Base-by-base conservation (phyloP, 2,113 vertebrate genomes). In the Marmota monax region DNA sequence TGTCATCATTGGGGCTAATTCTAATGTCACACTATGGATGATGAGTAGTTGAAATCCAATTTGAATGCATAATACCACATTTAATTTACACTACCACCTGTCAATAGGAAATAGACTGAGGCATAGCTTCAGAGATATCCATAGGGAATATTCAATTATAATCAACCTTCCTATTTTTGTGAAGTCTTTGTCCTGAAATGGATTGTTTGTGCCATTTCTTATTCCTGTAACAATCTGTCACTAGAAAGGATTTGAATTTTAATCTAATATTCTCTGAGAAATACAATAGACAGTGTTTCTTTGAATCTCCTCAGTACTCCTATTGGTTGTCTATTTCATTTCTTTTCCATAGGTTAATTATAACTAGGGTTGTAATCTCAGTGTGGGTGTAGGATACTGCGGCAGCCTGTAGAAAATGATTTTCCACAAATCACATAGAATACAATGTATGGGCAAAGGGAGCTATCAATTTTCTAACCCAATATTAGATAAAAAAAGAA, bases 61-160 rank as follows among this genome's bases (percentile, higher is more conserved):
- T 98, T 98, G 97, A 98, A 98, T 99, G 97, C 97, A 98, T 98
- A 98, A 98, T 97, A 98, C 76, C 63, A 88, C 84, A 92, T 98
- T 99, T 98, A 98, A 97, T 98, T 99, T 98, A 97, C 93, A 97
- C 96, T 97, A 88, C 97, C 97, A 98, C 98, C 98, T 99, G 98
- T 98, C 98, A 99, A 98, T 97, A 98, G 95, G 89, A 98, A 98
- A 98, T 84, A 98, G 96, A 97, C 96, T 97, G 97, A 98, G 93
- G 97, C 42, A 10, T 85, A 97, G 95, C 94, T 98, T 92, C 92
- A 96, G 94, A 98, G 91, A 84, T 97, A 98, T 98, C 98, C 89
- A 94, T 96, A 97, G 97, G 97, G 97, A 98, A 98, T 97, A 96
- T 94, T 98, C 92, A 97, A 97, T 97, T 98, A 97, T 96, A 98